These are phyloP conservation scores for Corythaixoides concolor DNA, from an alignment of 2,113 vertebrate genomes.

Conservation along the genomic window DNA sequence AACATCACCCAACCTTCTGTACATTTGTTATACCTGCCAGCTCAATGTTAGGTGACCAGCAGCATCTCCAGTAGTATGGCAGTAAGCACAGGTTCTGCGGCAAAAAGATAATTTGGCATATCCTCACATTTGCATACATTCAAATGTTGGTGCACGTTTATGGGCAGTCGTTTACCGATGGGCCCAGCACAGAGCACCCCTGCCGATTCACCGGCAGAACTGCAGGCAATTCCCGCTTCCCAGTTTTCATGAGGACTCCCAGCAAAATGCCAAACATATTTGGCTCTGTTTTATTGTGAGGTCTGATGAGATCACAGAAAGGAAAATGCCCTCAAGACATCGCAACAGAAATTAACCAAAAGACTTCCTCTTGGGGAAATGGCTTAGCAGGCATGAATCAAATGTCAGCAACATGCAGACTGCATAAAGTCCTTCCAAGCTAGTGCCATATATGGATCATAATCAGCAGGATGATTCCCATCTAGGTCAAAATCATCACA, in stretches of 20 bases:
- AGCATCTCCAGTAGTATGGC: neutral
- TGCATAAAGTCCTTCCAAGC: neutral
- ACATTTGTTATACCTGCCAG: neutral
- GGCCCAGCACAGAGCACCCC: neutral
- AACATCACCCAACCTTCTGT: neutral
- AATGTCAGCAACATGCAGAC: constrained; percentile 2
- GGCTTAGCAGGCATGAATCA: constrained; percentile 19
- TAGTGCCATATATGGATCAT: constrained; percentile 1
- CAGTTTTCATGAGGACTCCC: neutral
- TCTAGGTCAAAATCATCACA: constrained; percentile 12
- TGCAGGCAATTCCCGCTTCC: neutral
- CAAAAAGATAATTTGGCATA: neutral
- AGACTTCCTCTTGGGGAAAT: constrained; percentile 57
- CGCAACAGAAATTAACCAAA: constrained; percentile 8
- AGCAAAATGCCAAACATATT: constrained; percentile 55
- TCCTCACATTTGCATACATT: neutral
- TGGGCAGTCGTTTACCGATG: neutral
- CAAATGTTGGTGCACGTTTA: neutral
- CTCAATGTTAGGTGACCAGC: neutral
- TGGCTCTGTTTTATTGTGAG: constrained; percentile 29
- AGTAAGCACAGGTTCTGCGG: neutral
- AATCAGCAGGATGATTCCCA: neutral
- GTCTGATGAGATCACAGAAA: constrained; percentile 49
- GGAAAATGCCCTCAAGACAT: constrained; percentile 46
- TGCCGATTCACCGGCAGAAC: constrained; percentile 15